These are phyloP conservation scores for Nixonia krombeini DNA, from an alignment of 1,140 invertebrate genomes.

Conservation along the genomic window DNA sequence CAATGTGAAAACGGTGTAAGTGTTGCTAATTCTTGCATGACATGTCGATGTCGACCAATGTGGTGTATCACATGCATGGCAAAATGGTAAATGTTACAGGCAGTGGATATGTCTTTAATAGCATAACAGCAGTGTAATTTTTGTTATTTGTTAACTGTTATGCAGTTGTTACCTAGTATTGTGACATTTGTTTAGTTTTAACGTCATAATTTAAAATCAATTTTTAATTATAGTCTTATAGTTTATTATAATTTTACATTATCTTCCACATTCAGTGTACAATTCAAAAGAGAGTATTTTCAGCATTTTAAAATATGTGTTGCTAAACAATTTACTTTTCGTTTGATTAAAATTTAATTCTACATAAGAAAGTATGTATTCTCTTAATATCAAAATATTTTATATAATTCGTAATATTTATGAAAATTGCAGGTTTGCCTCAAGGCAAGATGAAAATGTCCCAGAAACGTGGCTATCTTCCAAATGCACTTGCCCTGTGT, in stretches of 20 bases:
- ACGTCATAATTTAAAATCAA: too few species aligned
- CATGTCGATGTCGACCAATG: conserved; percentile 85
- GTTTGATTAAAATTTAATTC: too few species aligned
- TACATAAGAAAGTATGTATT: too few species aligned
- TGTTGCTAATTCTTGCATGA: conserved; percentile 68
- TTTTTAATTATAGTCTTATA: conserved; percentile 10
- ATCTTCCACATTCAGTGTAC: conserved; percentile 1
- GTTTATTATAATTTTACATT: conserved; percentile 9
- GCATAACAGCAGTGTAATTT: too few species aligned
- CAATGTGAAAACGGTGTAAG: conserved; percentile 74
- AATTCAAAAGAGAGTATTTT: not conserved
- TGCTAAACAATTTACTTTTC: too few species aligned
- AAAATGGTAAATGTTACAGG: conserved; percentile 78
- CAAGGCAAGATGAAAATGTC: conserved; percentile 82
- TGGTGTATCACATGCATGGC: conserved; percentile 91
- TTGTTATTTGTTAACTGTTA: too few species aligned
- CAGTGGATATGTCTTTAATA: too few species aligned
- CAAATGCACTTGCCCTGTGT: conserved; percentile 92
- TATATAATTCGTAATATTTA: not conserved
- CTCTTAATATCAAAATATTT: too few species aligned
- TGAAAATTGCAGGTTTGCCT: conserved; percentile 77
- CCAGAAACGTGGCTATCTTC: conserved; percentile 86
- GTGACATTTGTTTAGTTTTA: too few species aligned
- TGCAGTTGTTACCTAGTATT: too few species aligned
- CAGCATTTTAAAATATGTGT: too few species aligned